A percentile compares a stretch with the other conserved stretches of the same genome.
Conservation (phyloP, 2,113 vertebrate genomes). For the Ciconia maguari region DNA sequence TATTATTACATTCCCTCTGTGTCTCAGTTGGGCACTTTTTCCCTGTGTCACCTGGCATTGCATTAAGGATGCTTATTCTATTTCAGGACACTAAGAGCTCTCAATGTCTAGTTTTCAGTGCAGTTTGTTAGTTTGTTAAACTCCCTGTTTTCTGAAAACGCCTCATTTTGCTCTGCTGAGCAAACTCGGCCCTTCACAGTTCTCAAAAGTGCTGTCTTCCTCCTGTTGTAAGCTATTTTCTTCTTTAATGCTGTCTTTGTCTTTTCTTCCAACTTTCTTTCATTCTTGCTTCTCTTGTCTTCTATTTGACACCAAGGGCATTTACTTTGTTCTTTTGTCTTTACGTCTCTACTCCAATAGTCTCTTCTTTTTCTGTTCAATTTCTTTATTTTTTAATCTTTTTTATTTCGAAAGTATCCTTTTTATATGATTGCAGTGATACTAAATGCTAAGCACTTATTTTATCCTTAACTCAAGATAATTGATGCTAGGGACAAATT, state of each 20-base stretch:
- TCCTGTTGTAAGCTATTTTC: background rate
- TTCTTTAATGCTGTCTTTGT: background rate
- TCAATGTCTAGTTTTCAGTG: background rate
- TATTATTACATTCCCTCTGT: background rate
- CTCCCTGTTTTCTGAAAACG: background rate
- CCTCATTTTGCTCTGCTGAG: background rate
- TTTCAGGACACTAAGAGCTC: background rate
- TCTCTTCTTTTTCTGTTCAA: background rate
- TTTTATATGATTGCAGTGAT: background rate
- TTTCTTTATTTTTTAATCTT: background rate
- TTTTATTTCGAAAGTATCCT: background rate
- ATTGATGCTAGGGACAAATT: background rate
- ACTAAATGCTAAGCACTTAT: background rate
- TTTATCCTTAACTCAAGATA: background rate
- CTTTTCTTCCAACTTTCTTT: background rate
- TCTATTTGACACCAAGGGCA: background rate
- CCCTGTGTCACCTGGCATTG: background rate
- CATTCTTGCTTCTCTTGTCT: background rate
- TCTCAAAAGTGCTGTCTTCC: background rate
- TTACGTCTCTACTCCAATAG: background rate
- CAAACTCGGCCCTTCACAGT: background rate
- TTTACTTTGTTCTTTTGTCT: background rate
- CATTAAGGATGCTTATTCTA: background rate
- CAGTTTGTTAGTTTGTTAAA: background rate
- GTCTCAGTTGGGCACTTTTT: background rate